A percentile compares a stretch with the other conserved stretches of the same genome.
Conservation (phyloP, 2,113 vertebrate species). For the Piprites chloris region DNA sequence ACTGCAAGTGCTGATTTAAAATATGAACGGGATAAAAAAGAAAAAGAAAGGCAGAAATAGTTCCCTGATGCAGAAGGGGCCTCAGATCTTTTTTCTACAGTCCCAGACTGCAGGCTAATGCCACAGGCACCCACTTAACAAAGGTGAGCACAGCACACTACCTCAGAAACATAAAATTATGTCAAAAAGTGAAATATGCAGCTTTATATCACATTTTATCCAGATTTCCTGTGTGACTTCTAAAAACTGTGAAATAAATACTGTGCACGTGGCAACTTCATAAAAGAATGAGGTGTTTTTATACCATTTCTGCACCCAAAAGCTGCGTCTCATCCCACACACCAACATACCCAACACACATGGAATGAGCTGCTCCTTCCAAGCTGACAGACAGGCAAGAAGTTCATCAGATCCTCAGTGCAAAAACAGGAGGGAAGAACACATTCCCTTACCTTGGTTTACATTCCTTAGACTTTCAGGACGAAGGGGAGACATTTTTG, state of each 20-base stretch:
- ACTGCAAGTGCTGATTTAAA: neutral
- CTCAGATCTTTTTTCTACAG: neutral
- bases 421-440: neutral
- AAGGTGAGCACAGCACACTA: neutral
- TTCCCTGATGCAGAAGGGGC: neutral
- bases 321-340: no score
- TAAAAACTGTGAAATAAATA: neutral
- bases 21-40: rapidly evolving
- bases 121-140: no score
- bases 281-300: neutral
- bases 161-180: neutral
- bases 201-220: rapidly evolving
- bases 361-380: neutral
- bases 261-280: rapidly evolving
- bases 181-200: neutral
- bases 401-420: neutral
- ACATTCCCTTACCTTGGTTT: neutral
- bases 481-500: neutral
- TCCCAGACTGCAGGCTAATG: neutral
- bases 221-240: rapidly evolving
- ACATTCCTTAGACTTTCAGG: neutral
- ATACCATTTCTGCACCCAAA: neutral
- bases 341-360: rapidly evolving
- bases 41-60: neutral
- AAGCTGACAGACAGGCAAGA: rapidly evolving